These are phyloP conservation scores for Limnodromus scolopaceus DNA, from an alignment of 2,797 vertebrate species.

Conservation along the genomic window DNA sequence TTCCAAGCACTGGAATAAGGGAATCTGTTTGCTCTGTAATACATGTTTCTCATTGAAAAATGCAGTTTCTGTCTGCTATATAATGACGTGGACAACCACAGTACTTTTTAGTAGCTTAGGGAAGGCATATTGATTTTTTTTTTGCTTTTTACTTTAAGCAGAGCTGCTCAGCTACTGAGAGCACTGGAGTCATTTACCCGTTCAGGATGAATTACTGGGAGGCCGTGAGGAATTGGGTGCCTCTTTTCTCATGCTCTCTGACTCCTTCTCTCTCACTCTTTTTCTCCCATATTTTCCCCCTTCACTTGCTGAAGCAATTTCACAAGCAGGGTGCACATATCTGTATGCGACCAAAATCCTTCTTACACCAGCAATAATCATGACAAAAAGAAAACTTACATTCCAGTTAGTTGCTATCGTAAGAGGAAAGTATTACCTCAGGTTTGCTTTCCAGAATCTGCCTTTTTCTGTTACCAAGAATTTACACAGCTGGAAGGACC, in stretches of 20 bases:
- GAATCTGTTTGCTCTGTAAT: neutral
- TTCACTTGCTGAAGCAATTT: neutral
- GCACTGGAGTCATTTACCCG: neutral
- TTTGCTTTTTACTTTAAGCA: neutral
- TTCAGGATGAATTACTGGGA: neutral
- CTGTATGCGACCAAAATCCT: neutral
- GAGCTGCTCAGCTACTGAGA: neutral
- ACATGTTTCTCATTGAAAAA: constrained; percentile 14
- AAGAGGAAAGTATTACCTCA: neutral
- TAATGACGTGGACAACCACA: neutral
- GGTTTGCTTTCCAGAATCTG: neutral
- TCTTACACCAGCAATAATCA: neutral
- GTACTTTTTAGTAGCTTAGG: constrained; percentile 23
- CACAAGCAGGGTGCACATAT: neutral
- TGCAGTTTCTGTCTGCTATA: neutral
- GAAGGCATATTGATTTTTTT: constrained; percentile 33
- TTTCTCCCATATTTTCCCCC: neutral
- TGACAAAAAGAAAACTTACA: neutral
- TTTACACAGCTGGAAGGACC: neutral
- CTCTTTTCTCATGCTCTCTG: neutral
- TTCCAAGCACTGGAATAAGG: neutral
- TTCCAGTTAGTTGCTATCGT: neutral
- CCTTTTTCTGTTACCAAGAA: neutral
- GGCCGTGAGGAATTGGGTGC: neutral
- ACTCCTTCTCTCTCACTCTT: neutral